Evolutionary conservation across 2,888 invertebrate genomes (phyloP), one percentile per base, ranked within the genome.

Genomic region (Parnassius smintheus): DNA sequence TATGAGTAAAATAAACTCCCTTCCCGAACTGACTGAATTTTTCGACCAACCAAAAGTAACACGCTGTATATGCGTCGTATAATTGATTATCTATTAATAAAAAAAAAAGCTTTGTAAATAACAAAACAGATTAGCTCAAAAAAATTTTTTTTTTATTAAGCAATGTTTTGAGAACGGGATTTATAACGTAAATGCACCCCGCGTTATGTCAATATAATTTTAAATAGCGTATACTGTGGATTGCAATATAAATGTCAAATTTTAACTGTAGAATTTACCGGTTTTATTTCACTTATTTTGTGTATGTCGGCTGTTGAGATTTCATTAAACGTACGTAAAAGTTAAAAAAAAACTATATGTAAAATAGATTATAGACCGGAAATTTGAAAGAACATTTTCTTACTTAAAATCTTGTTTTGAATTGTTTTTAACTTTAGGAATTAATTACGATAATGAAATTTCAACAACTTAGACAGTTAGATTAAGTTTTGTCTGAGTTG

Each of bases 301-400:
- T 35, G 9, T 25, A 59, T 59, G 53, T 46, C 53, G 53, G 53
- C 12, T 59, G 59, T 59, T 46, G 13, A 9, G 25, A 46, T 59
- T 52, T 53, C 1, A 7, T 11, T 49, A 13, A 7, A 11, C 44
- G 44, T 44, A 7, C 35, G 35, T 35, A 35, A 35, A 35, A 0
- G 35, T 35, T 35, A 7, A 35, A 35, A 35, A 35, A 35, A 35
- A 25, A 4, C 25, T 7, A 4, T 35, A 7, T 35, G 35, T 35
- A 35, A 35, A 35, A 35, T 35, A 35, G 35, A 35, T 35, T 35
- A 35, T 35, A 35, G 35, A 35, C 35, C 35, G 7, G 35, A 35
- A 35, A 35, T 7, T 35, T 35, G 7, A 7, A 35, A 7, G 18
- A 18, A 18, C 18, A 18, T 18, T 18, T 18, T 18, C 18, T 18